Conservation (phyloP, 2,888 invertebrate species). For the Sesia apiformis region DNA sequence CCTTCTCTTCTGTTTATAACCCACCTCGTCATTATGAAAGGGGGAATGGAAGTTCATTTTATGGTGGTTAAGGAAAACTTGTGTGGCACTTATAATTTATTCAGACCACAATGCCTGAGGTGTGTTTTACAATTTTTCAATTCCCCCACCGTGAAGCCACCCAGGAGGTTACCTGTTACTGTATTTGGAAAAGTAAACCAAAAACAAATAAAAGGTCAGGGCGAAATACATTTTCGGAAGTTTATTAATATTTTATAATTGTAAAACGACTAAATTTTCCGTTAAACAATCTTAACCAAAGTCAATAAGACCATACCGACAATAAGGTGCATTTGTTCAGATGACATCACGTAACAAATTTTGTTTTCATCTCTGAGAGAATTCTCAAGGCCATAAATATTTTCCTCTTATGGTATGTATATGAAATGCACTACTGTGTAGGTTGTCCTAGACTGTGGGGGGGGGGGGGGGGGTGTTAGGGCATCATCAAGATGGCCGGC, state of each 20-base stretch:
- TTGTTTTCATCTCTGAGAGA: no score
- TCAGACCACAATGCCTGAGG: constrained; percentile 57
- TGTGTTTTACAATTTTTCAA: constrained; percentile 52
- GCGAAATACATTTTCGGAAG: constrained; percentile 9
- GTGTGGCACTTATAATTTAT: constrained; percentile 60
- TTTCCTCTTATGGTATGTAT: no score
- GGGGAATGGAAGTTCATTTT: constrained; percentile 28
- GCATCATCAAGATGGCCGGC: no score
- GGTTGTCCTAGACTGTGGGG: no score
- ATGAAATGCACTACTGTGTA: no score
- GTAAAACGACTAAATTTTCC: no score
- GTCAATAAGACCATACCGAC: no score
- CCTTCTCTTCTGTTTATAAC: constrained; percentile 12
- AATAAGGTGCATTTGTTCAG: no score
- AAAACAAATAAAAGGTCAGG: constrained; percentile 21
- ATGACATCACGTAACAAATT: no score
- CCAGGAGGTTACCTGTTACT: constrained; percentile 13
- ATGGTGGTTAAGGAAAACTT: constrained; percentile 36
- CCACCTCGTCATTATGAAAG: neutral
- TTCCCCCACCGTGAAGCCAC: constrained; percentile 27
- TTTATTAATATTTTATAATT: neutral
- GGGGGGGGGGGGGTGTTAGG: no score
- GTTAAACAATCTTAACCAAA: no score
- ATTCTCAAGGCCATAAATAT: no score
- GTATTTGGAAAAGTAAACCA: constrained; percentile 23